These are phyloP conservation scores for Drosophila quadrilineata DNA, from an alignment of 1,140 invertebrate genomes.

Conservation along the genomic window DNA sequence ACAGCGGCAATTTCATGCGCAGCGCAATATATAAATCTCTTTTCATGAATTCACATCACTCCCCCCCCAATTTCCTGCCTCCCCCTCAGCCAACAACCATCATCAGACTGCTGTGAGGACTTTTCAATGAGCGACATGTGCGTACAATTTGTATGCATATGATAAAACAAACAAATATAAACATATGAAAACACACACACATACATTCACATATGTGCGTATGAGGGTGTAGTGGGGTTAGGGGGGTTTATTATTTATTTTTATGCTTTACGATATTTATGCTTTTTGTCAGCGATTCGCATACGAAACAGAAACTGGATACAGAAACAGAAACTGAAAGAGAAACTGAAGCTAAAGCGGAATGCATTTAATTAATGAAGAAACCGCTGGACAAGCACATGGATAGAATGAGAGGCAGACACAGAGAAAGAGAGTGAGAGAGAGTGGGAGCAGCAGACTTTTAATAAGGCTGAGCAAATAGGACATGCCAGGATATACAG, in stretches of 20 bases:
- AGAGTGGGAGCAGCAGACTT: slow-evolving; percentile 5
- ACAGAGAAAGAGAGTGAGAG: not conserved
- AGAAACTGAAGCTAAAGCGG: slow-evolving; percentile 9
- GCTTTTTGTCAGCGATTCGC: slow-evolving; percentile 64
- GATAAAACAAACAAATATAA: slow-evolving; percentile 41
- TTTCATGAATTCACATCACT: slow-evolving; percentile 23
- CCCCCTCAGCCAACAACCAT: not conserved
- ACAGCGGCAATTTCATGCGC: too few relatives aligned
- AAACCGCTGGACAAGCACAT: slow-evolving; percentile 48
- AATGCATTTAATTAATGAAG: slow-evolving; percentile 75
- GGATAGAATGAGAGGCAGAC: too few relatives aligned
- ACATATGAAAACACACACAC: slow-evolving; percentile 1
- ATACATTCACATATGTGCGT: not conserved
- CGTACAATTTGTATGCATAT: slow-evolving; percentile 62
- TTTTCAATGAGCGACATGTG: slow-evolving; percentile 59
- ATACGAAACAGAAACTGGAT: slow-evolving; percentile 48
- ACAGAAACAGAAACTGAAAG: not conserved
- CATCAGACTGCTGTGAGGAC: not conserved
- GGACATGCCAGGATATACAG: slow-evolving; percentile 33
- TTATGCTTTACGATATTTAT: slow-evolving; percentile 78
- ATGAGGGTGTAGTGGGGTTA: slow-evolving; percentile 6
- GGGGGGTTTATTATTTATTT: slow-evolving; percentile 63
- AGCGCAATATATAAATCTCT: too few relatives aligned
- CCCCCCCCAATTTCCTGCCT: not conserved
- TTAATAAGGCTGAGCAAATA: slow-evolving; percentile 73